phyloP scores from a whole-genome alignment of 2,888 invertebrate species.

The Chloromyia formosa region DNA sequence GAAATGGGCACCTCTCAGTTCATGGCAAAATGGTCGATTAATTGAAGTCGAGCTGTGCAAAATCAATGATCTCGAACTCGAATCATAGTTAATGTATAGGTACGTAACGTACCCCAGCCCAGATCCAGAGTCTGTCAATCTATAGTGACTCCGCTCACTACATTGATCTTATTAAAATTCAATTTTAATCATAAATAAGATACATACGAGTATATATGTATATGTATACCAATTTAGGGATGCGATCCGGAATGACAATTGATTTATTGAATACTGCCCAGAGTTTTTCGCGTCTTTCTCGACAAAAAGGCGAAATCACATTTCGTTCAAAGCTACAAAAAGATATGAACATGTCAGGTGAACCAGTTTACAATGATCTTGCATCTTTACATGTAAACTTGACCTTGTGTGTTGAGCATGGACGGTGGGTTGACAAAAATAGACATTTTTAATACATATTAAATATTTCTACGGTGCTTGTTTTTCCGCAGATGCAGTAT shows the following conservation, averaged over 20 bases:
- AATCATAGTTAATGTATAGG: too few species aligned
- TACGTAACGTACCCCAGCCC: too few species aligned
- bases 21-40: too few species aligned
- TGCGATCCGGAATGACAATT: neutral
- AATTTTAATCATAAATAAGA: too few species aligned
- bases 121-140: too few species aligned
- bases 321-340: neutral
- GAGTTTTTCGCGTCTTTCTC: neutral
- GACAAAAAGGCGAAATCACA: neutral
- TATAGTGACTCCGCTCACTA: too few species aligned
- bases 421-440: conserved; percentile 27
- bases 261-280: neutral
- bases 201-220: too few species aligned
- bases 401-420: conserved; percentile 39
- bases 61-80: too few species aligned
- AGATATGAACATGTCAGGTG: neutral
- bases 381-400: conserved; percentile 22
- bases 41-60: too few species aligned
- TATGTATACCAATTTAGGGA: too few species aligned
- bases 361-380: neutral
- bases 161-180: too few species aligned
- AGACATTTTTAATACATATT: conserved; percentile 14
- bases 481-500: neutral
- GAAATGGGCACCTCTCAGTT: too few species aligned
- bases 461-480: neutral